Percentiles rank a stretch among this genome's conserved stretches.
Conservation (phyloP, 2,797 vertebrate species). For the Fistularia commersonii region DNA sequence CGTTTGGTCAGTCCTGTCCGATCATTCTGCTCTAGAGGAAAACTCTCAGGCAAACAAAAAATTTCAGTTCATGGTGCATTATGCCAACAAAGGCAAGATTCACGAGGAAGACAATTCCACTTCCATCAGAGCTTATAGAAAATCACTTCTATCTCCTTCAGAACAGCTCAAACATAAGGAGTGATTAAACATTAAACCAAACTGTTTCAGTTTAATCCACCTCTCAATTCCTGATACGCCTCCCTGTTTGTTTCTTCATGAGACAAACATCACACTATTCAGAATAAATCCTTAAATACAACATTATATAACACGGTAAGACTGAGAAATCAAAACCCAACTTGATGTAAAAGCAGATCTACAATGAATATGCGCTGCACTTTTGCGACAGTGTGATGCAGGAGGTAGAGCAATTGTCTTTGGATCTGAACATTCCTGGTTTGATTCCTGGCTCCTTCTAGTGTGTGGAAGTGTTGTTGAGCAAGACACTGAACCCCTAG, state of each 20-base stretch:
- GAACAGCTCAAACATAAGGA: slow-evolving; percentile 49
- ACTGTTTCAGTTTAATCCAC: slow-evolving; percentile 50
- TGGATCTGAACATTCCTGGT: no score
- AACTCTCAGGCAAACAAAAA: slow-evolving; percentile 47
- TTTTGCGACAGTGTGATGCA: no score
- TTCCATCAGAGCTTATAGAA: slow-evolving; percentile 54
- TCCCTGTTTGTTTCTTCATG: slow-evolving; percentile 30
- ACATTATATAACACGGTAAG: slow-evolving; percentile 9
- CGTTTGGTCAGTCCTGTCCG: slow-evolving; percentile 27
- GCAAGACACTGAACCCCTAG: no score
- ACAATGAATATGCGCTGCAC: slow-evolving; percentile 11
- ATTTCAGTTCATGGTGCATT: slow-evolving; percentile 47
- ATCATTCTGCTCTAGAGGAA: slow-evolving; percentile 47
- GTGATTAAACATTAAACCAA: slow-evolving; percentile 65
- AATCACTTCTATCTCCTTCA: slow-evolving; percentile 51
- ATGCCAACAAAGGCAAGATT: slow-evolving; percentile 44
- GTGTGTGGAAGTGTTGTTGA: no score
- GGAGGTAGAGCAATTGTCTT: no score
- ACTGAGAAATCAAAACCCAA: slow-evolving; percentile 9
- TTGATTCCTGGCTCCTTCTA: no score
- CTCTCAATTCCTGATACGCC: slow-evolving; percentile 36
- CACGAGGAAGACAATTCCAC: slow-evolving; percentile 42
- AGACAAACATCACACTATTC: slow-evolving; percentile 21
- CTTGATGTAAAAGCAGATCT: slow-evolving; percentile 8
- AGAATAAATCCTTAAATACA: slow-evolving; percentile 36